Base-by-base conservation (phyloP, 2,113 vertebrate genomes). In the Chiloscyllium plagiosum region DNA sequence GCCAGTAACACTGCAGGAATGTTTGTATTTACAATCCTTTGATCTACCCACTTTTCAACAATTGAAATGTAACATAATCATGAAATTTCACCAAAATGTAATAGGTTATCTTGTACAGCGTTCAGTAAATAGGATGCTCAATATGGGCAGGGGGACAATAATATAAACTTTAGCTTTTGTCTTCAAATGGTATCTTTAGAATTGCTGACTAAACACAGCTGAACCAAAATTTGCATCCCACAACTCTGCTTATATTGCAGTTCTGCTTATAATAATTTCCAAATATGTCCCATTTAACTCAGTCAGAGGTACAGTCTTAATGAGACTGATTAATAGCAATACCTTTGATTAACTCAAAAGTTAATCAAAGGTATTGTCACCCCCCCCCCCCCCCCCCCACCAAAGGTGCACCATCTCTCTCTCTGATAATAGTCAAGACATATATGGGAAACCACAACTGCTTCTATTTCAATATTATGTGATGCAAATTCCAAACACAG, bases 11-110 rank as follows among this genome's bases (percentile, higher is more conserved):
- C 89, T 66, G 33, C 89, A 93, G 33, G 61, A 37, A 93, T 68
- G 61, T 93, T 93, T 66, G 61, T 66, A 66, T 93, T 68, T 93
- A 17, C 89, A 93, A 93, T 66, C 61, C 89, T 93, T 93, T 93
- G 66, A 68, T 93, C 89, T 61, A 93, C 33, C 89, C n/a, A 68
- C 89, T 93, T 66, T 65, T 66, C 15, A 68, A 65, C 89, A 93
- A 33, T 66, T 93, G 89, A 68, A 93, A 68, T 2, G 89, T 68
- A 93, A 93, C 89, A 37, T 93, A 93, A 37, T 93, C 89, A n/a
- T 93, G 56, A 19, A 66, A 33, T 68, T 66, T 37, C 56, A 93
- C 61, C 61, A 66, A 66, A 66, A 93, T 65, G 2, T n/a, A 37
- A 66, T n/a, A 93, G 61, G 33, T 37, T 93, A 93, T 93, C 61